A percentile compares a stretch with the other conserved stretches of the same genome.
phyloP scores from a whole-genome alignment of 1,140 invertebrate genomes.

The Cherax destructor region DNA sequence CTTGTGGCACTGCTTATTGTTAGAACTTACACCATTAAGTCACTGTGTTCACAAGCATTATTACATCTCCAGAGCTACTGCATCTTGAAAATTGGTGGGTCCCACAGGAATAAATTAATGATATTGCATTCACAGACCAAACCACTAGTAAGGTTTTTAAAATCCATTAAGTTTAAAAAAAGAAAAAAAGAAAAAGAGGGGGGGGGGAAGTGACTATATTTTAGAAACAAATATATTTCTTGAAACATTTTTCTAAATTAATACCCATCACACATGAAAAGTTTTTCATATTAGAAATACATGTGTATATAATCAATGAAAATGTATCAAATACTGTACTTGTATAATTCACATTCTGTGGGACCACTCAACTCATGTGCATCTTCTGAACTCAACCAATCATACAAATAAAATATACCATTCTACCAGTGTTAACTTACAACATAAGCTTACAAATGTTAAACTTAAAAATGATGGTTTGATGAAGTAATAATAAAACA shows the following conservation, averaged over 20 bases:
- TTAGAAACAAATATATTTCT: too few species aligned
- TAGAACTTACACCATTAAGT: neutral
- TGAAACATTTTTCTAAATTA: neutral
- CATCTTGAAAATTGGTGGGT: neutral
- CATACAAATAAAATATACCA: neutral
- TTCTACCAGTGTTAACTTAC: neutral
- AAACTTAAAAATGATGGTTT: slow-evolving; percentile 5
- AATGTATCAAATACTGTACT: neutral
- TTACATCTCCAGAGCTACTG: neutral
- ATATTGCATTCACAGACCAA: neutral
- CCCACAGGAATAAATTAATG: neutral
- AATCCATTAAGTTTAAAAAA: too few species aligned
- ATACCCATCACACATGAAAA: neutral
- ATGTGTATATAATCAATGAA: neutral
- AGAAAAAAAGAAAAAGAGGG: too few species aligned
- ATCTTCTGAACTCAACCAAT: neutral
- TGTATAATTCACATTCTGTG: neutral
- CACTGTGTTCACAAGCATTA: neutral
- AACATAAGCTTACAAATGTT: neutral
- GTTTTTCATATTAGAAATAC: neutral
- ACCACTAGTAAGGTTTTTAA: neutral
- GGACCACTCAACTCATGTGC: neutral
- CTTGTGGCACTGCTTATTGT: neutral
- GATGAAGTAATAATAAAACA: neutral
- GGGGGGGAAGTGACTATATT: too few species aligned